Conservation (phyloP, 1,140 invertebrate genomes). For the Eupristina koningsbergeri region DNA sequence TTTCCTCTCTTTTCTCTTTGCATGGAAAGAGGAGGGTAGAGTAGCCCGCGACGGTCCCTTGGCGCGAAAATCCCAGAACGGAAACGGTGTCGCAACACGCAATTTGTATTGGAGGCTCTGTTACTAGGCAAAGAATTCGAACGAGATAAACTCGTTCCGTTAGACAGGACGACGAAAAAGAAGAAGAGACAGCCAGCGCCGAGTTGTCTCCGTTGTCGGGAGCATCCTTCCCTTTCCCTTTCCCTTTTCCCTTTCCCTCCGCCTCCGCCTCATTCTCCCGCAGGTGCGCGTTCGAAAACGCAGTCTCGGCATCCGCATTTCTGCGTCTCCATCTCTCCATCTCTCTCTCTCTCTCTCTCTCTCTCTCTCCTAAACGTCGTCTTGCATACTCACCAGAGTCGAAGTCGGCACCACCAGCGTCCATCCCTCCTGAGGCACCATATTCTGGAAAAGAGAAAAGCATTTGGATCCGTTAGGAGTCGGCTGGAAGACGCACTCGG, state of each 20-base stretch:
- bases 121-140: constrained; percentile 38
- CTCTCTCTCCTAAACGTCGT: no score
- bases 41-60: no score
- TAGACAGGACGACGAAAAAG: constrained; percentile 22
- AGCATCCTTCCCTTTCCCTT: not conserved
- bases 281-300: not conserved
- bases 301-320: no score
- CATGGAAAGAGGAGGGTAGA: no score
- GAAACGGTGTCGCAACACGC: not conserved
- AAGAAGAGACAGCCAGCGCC: not conserved
- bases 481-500: no score
- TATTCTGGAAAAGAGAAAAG: constrained; percentile 67
- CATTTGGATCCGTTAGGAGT: not conserved
- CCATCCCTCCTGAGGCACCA: constrained; percentile 71
- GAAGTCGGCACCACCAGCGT: constrained; percentile 70
- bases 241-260: not conserved
- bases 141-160: constrained; percentile 30
- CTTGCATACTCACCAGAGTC: constrained; percentile 69
- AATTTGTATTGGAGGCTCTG: not conserved
- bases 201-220: not conserved
- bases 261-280: no score
- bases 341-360: no score
- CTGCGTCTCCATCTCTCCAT: no score
- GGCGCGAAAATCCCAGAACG: not conserved
- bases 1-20: no score